Evolutionary conservation across 1,140 invertebrate species (phyloP).

Genomic region (Lineus longissimus): DNA sequence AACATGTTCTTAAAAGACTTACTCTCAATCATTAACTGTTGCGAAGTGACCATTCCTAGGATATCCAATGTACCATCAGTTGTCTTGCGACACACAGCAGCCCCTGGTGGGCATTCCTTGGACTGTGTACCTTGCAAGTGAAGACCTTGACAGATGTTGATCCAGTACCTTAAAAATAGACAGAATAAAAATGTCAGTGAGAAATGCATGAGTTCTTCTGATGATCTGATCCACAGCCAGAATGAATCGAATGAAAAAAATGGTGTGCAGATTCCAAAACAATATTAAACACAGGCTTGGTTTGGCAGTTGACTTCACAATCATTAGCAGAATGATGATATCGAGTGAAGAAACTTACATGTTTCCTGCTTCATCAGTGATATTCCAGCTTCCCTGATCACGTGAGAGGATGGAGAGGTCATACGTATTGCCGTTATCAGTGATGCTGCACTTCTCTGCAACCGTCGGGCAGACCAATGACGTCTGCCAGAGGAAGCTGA

Average conservation of each 20-base stretch:
- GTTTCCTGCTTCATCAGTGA: slow-evolving; percentile 28
- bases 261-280: too few species aligned
- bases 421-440: slow-evolving; percentile 25
- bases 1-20: too few species aligned
- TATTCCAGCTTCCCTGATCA: slow-evolving; percentile 31
- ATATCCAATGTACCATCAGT: slow-evolving; percentile 18
- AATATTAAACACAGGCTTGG: too few species aligned
- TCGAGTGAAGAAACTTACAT: slow-evolving; percentile 22
- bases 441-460: slow-evolving; percentile 26
- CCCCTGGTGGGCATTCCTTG: slow-evolving; percentile 19
- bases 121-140: slow-evolving; percentile 17
- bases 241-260: too few species aligned
- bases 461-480: slow-evolving; percentile 36
- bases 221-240: too few species aligned
- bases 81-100: slow-evolving; percentile 28
- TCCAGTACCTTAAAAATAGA: slow-evolving; percentile 74
- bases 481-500: slow-evolving; percentile 44
- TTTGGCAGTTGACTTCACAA: too few species aligned
- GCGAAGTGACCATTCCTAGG: slow-evolving; percentile 25
- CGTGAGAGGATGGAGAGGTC: slow-evolving; percentile 34
- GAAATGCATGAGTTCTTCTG: too few species aligned
- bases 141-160: slow-evolving; percentile 70
- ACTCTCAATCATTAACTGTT: slow-evolving; percentile 26
- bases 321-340: too few species aligned
- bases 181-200: background rate